Evolutionary conservation across 2,797 vertebrate species (phyloP), one percentile per base, ranked within the genome.

Genomic region (Amblyopsis hoosieri): DNA sequence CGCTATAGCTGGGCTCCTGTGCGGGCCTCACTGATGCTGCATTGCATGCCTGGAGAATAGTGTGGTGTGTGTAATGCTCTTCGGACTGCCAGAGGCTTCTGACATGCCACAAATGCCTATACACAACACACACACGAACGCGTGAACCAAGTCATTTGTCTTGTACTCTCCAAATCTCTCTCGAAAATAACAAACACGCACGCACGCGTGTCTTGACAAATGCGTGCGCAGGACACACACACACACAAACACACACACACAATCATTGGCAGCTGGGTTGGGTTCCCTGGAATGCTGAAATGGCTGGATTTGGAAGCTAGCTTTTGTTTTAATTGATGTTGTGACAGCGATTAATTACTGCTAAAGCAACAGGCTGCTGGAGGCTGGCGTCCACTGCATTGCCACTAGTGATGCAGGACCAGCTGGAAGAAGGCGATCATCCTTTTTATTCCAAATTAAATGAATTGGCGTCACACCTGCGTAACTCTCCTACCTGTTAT

Each of bases 261-360:
- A 66, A 45, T 55, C 64, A 4, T 52, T 73, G 74, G 82, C 84
- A 84, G 73, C 75, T 69, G 77, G 73, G 76, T 73, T 83, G 17
- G 57, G 60, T 80, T 81, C 72, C 71, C 65, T 85, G 77, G 82
- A 81, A 84, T 78, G 83, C 76, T 71, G 78, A 71, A n/a, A 57
- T 29, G 72, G 76, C 66, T 15, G 67, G 80, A 81, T 86, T 79
- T 80, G 78, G 81, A 84, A 75, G 62, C 72, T 55, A 69, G 72
- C 69, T 74, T 71, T 77, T 76, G 72, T 12, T 76, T 83, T 90
- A 88, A 88, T 87, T 88, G 90, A 88, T 91, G 86, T 86, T 89
- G 83, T 88, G 87, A 89, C 86, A 76, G 83, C 79, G 76, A 82
- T 87, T 89, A 90, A 90, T 90, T 86, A 82, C 82, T 74, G 81